Conservation (phyloP, 2,113 vertebrate species). For the Astur gentilis region DNA sequence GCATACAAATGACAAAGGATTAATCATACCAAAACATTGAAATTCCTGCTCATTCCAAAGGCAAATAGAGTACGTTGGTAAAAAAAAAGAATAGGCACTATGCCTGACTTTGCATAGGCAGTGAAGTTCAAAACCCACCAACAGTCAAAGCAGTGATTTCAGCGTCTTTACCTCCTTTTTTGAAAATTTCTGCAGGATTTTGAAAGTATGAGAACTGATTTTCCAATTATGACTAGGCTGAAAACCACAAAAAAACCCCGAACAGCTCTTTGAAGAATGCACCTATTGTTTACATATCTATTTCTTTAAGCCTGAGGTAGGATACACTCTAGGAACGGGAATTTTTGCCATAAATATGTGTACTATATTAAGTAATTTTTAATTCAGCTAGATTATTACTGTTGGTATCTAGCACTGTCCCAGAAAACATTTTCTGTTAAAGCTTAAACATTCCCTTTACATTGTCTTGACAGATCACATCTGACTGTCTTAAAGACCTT, state of each 20-base stretch:
- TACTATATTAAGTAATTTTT: background rate
- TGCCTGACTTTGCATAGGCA: background rate
- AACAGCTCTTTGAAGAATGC: background rate
- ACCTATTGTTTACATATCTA: background rate
- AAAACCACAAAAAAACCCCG: background rate
- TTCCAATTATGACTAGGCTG: background rate
- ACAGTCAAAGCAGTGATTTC: background rate
- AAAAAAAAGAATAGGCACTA: background rate
- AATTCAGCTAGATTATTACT: background rate
- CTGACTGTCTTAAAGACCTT: background rate
- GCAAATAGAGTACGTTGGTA: background rate
- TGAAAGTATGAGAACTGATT: background rate
- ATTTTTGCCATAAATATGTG: background rate
- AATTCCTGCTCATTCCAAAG: constrained; percentile 7
- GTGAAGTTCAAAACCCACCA: background rate
- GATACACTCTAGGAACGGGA: background rate
- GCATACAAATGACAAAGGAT: constrained; percentile 6
- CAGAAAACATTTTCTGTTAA: background rate
- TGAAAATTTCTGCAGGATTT: background rate
- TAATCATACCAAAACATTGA: background rate
- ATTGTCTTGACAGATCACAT: background rate
- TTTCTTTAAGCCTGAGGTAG: background rate
- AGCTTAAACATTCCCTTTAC: background rate
- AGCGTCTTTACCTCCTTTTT: background rate
- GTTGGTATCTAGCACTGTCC: background rate